These are phyloP conservation scores for Amorpha juglandis DNA, from an alignment of 2,888 invertebrate genomes.

Conservation along the genomic window DNA sequence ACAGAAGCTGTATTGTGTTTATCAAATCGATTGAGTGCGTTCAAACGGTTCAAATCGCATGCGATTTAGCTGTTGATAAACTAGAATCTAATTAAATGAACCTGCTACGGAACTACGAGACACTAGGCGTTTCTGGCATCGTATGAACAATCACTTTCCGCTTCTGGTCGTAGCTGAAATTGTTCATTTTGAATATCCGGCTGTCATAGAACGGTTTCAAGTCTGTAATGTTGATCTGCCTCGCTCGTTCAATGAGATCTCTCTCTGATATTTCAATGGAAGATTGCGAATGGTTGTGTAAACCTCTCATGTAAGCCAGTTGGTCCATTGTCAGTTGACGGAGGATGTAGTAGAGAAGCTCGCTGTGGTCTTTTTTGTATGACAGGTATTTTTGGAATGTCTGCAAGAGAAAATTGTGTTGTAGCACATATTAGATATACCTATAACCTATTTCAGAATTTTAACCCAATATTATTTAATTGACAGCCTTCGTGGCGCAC, in stretches of 20 bases:
- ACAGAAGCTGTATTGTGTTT: no score
- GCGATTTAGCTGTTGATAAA: no score
- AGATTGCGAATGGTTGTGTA: slow-evolving; percentile 86
- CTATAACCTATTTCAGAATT: no score
- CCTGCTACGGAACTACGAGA: slow-evolving; percentile 38
- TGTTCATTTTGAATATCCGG: slow-evolving; percentile 93
- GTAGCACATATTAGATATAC: not conserved
- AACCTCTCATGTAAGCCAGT: slow-evolving; percentile 90
- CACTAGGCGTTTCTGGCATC: slow-evolving; percentile 84
- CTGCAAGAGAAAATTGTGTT: slow-evolving; percentile 67
- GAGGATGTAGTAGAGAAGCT: slow-evolving; percentile 96
- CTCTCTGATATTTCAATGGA: slow-evolving; percentile 92
- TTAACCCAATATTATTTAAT: no score
- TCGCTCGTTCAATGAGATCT: slow-evolving; percentile 88
- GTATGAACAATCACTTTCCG: slow-evolving; percentile 94
- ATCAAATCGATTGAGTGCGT: no score
- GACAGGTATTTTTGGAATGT: slow-evolving; percentile 96
- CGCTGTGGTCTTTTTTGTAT: slow-evolving; percentile 98
- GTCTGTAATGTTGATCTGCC: slow-evolving; percentile 95
- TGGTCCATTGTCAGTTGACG: slow-evolving; percentile 97
- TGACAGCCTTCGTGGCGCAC: no score
- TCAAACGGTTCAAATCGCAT: no score
- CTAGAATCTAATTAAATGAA: no score
- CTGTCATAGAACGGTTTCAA: slow-evolving; percentile 96
- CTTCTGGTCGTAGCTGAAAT: slow-evolving; percentile 93